Evolutionary conservation across 2,797 vertebrate species (phyloP), one percentile per base, ranked within the genome.

Genomic region (Myripristis jacobus): DNA sequence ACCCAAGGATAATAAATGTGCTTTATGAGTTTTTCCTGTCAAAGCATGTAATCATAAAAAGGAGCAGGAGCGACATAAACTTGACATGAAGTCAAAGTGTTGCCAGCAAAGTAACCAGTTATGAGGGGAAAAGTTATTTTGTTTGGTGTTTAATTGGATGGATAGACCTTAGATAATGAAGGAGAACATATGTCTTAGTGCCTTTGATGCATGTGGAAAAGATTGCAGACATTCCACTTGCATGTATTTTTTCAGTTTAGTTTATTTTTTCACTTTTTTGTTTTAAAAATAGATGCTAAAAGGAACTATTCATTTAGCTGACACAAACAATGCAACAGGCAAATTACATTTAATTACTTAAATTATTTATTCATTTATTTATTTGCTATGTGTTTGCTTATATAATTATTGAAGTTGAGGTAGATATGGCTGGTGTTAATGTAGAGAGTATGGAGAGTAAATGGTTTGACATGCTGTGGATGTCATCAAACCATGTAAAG

Each of bases 1-100:
- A 80, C 85, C 75, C 52, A 54, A 79, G 84, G 86, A 92, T 92
- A 89, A 92, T 89, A 91, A 82, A 84, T 67, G 59, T 38, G 46
- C 75, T 91, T 93, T 87, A 92, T 88, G 81, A 84, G 87, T 78
- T 90, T 89, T 93, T 91, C 90, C 84, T 92, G 88, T 92, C 82
- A 85, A 85, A 87, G 84, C 62, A 57, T 68, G 64, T 77, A 5
- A 77, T 84, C 88, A 81, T 92, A 87, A 94, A 94, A 87, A n/a
- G 67, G 47, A 85, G 69, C 70, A 55, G 72, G 54, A 82, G 77
- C 80, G 82, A 80, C 85, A 88, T 90, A 81, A 87, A 88, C 70
- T 60, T 82, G 75, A 78, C 81, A 85, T 85, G 27, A 88, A 90
- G 74, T 70, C 52, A 79, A 69, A 67, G 34, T 73, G 80, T 85